Conservation (phyloP, 1,140 invertebrate species). For the Drosophila melanica region DNA sequence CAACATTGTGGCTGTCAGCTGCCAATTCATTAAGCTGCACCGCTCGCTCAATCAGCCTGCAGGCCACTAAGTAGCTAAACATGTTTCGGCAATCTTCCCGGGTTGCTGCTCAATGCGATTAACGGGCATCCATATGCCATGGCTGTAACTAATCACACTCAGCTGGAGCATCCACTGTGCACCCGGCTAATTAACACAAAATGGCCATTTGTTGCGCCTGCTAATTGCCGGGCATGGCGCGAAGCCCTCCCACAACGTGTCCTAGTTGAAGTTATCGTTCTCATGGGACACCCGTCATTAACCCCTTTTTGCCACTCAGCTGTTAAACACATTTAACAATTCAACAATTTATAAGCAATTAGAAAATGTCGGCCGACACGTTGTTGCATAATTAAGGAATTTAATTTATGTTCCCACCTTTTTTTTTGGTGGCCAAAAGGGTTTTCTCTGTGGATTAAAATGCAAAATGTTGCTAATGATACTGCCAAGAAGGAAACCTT, state of each 20-base stretch:
- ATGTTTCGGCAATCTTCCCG: slow-evolving; percentile 23
- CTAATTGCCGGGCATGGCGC: slow-evolving; percentile 52
- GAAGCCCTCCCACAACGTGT: slow-evolving; percentile 5
- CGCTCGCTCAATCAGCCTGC: slow-evolving; percentile 35
- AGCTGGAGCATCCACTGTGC: neutral
- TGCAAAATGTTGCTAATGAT: slow-evolving; percentile 23
- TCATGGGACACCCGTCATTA: slow-evolving; percentile 55
- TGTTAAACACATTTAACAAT: slow-evolving; percentile 66
- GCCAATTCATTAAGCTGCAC: slow-evolving; percentile 28
- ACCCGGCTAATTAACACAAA: slow-evolving; percentile 68
- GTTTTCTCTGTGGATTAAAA: neutral
- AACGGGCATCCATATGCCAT: slow-evolving; percentile 42
- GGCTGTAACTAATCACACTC: slow-evolving; percentile 30
- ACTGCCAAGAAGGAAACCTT: neutral
- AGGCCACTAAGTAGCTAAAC: slow-evolving; percentile 38
- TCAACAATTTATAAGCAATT: slow-evolving; percentile 78
- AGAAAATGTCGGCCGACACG: slow-evolving; percentile 48
- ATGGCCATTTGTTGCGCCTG: slow-evolving; percentile 71
- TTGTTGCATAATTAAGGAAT: slow-evolving; percentile 59
- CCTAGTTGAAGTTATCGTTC: slow-evolving; percentile 32
- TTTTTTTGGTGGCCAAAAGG: slow-evolving; percentile 13
- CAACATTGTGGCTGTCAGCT: slow-evolving; percentile 35
- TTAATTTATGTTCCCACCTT: slow-evolving; percentile 49
- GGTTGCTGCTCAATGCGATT: slow-evolving; percentile 46
- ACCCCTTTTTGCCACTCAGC: slow-evolving; percentile 65